Percentiles rank a stretch among this genome's conserved stretches.
Evolutionary conservation across 2,888 invertebrate genomes (phyloP).

Genomic region (Perdita meconis): DNA sequence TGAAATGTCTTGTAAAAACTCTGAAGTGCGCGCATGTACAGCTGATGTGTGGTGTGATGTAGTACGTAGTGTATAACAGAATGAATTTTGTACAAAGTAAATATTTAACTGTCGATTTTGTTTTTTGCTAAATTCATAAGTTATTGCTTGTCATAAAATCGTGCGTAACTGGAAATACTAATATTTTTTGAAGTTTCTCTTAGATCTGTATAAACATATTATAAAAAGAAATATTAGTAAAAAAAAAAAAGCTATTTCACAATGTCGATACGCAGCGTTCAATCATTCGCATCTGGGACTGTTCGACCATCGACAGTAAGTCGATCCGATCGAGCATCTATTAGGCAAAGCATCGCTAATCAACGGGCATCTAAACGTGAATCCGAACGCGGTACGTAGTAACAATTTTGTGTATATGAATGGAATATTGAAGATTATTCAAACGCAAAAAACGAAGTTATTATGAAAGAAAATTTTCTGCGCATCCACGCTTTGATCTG

Average conservation of each 20-base stretch:
- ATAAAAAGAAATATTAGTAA: conserved; percentile 7
- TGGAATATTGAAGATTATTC: conserved; percentile 23
- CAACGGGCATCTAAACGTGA: conserved; percentile 46
- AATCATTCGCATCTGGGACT: too few relatives aligned
- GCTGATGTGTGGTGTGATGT: conserved; percentile 17
- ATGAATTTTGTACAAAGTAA: conserved; percentile 67
- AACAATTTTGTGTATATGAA: conserved; percentile 10
- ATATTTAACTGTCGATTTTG: conserved; percentile 30
- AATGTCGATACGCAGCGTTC: too few relatives aligned
- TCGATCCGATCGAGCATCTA: conserved; percentile 6
- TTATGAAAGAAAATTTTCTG: conserved; percentile 6
- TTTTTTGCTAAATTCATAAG: conserved; percentile 46
- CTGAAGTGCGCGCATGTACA: conserved; percentile 17
- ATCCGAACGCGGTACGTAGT: conserved; percentile 50
- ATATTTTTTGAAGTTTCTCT: not conserved
- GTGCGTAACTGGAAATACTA: conserved; percentile 25
- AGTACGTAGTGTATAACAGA: conserved; percentile 19
- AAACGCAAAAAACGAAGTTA: conserved; percentile 8
- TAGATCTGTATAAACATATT: not conserved
- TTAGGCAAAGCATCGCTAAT: conserved; percentile 18
- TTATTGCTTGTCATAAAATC: conserved; percentile 14
- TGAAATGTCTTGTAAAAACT: conserved; percentile 18
- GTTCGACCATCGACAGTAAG: too few relatives aligned
- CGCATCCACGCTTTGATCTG: not conserved
- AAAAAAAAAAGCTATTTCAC: conserved; percentile 3